Conservation (phyloP, 2,888 invertebrate species). For the Habroteleia sp. region DNA sequence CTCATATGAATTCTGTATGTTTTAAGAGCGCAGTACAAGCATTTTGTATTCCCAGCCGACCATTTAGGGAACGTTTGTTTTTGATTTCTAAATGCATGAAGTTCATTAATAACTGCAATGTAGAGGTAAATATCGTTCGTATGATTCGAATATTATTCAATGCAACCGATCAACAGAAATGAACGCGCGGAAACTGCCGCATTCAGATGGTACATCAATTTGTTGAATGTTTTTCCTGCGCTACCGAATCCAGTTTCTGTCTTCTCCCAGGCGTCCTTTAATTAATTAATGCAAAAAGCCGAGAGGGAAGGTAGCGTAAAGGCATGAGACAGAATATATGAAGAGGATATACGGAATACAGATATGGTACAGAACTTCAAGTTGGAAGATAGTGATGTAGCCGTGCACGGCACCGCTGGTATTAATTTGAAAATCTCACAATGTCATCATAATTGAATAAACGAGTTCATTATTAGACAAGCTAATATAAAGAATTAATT, state of each 20-base stretch:
- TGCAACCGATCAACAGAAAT: conserved; percentile 5
- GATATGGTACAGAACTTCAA: conserved; percentile 15
- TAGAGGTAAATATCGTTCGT: conserved; percentile 1
- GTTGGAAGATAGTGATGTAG: conserved; percentile 28
- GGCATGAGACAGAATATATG: conserved; percentile 39
- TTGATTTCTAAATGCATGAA: no score
- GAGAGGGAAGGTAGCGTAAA: conserved; percentile 55
- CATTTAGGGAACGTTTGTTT: no score
- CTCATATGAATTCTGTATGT: no score
- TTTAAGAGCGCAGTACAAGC: no score
- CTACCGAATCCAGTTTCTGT: conserved; percentile 51
- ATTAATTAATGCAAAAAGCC: conserved; percentile 71
- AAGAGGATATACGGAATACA: conserved; percentile 43
- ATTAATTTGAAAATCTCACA: conserved; percentile 9
- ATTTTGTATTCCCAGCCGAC: no score
- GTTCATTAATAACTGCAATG: no score
- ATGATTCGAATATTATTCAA: conserved; percentile 9
- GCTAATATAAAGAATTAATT: neutral
- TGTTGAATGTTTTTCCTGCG: conserved; percentile 66
- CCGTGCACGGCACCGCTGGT: neutral
- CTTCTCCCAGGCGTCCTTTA: conserved; percentile 66
- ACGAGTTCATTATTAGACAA: neutral
- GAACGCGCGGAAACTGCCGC: conserved; percentile 11
- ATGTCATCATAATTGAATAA: neutral
- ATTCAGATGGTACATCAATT: conserved; percentile 63